Evolutionary conservation across 2,888 invertebrate genomes (phyloP), one percentile per base, ranked within the genome.

Genomic region (Chromoteleia sp.): DNA sequence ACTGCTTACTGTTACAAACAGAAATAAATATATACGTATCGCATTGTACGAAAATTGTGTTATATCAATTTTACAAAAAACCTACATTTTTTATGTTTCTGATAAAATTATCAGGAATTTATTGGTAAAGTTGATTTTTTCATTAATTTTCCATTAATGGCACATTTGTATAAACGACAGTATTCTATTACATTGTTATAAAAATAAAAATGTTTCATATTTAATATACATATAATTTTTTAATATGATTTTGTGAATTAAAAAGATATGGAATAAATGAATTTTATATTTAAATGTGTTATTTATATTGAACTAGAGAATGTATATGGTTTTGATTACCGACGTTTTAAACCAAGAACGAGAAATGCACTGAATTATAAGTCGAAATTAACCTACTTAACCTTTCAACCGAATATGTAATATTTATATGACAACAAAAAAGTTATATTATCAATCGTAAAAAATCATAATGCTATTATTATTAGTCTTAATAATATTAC

Each of bases 331-430:
- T 61, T 17, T 30, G 17, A 43, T 61, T 45, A 45, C 61, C 17
- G 30, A 19, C 17, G 21, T 45, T 43, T 45, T 17, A 41, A 58
- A 41, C 41, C 7, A 1, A 30, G 30, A 61, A 7, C 33, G 15
- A 43, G n/a, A n/a, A 14, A 30, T n/a, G 17, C 33, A 65, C 50
- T 65, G 25, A 65, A 65, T 65, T 65, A 65, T 50, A 65, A 65
- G 50, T 33, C 21, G 63, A 50, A 65, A 65, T 65, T 65, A 65
- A 65, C 63, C 63, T 65, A 50, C 50, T 36, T 65, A 50, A 45
- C 30, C 50, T 65, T 61, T 50, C 17, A 8, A 65, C 36, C 50
- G 39, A 36, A 50, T n/a, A 33, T 58, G 25, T 12, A 50, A n/a
- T 14, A 14, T n/a, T n/a, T 15, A 10, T 21, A 36, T 21, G 12